These are phyloP conservation scores for Lingula anatina DNA, from an alignment of 2,888 invertebrate genomes.

Conservation along the genomic window DNA sequence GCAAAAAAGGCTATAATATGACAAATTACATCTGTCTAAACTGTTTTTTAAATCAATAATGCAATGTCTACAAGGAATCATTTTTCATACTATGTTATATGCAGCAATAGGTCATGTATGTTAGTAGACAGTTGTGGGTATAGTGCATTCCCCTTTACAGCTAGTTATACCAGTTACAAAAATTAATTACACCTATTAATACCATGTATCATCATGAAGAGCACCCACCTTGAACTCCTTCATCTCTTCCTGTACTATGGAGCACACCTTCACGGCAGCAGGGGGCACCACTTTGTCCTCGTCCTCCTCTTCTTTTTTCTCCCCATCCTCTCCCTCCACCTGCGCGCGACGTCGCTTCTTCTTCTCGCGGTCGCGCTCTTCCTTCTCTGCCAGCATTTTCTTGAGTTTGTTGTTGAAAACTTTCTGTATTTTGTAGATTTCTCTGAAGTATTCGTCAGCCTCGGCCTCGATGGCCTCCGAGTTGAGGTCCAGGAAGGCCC, in stretches of 20 bases:
- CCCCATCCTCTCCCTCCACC: conserved; percentile 41
- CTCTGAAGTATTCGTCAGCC: conserved; percentile 70
- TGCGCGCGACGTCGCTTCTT: conserved; percentile 58
- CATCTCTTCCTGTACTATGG: conserved; percentile 51
- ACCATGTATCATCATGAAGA: no score
- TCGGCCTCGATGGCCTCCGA: conserved; percentile 72
- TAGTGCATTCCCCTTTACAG: no score
- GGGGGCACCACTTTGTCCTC: conserved; percentile 53
- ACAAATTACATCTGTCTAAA: no score
- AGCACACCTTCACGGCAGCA: conserved; percentile 57
- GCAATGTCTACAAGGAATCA: no score
- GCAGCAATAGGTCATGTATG: no score
- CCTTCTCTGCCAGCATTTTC: conserved; percentile 45
- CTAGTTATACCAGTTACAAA: no score
- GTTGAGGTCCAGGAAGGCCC: conserved; percentile 81
- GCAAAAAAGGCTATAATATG: no score
- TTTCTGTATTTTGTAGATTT: conserved; percentile 75
- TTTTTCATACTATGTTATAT: no score
- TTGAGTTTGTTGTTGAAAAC: conserved; percentile 52
- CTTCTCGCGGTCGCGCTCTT: conserved; percentile 43
- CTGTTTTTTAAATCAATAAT: no score
- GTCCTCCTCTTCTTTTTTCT: conserved; percentile 54
- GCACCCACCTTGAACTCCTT: conserved; percentile 59
- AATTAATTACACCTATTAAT: no score
- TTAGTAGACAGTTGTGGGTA: no score